A percentile compares a stretch with the other conserved stretches of the same genome.
These are phyloP conservation scores for Netelia virgata DNA, from an alignment of 2,888 invertebrate species.

Conservation along the genomic window DNA sequence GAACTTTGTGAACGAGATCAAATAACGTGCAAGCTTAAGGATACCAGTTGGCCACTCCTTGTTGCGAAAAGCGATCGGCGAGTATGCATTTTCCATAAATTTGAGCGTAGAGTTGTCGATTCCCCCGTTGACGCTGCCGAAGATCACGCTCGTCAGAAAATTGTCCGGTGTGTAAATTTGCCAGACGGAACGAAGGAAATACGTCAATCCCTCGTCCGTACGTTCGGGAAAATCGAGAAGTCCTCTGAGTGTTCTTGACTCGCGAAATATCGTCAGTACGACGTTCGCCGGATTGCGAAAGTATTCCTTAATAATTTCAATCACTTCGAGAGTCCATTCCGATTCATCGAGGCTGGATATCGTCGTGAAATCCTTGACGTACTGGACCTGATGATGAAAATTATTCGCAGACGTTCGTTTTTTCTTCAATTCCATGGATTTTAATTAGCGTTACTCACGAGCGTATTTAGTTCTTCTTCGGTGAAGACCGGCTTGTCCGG, in stretches of 20 bases:
- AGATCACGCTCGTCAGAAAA: conserved; percentile 77
- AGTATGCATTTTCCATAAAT: conserved; percentile 80
- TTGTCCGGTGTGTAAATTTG: conserved; percentile 79
- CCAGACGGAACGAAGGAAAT: conserved; percentile 87
- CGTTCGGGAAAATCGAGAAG: conserved; percentile 87
- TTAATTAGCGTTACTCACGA: conserved; percentile 82
- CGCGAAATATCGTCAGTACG: conserved; percentile 89
- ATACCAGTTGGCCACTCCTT: conserved; percentile 87
- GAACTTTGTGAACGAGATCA: no score
- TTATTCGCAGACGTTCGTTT: neutral
- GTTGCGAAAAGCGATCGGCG: conserved; percentile 85
- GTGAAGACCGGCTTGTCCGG: conserved; percentile 88
- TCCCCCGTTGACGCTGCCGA: conserved; percentile 75
- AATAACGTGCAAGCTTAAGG: conserved; percentile 67
- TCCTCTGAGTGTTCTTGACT: conserved; percentile 86
- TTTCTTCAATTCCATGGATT: neutral
- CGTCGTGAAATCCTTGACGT: conserved; percentile 89
- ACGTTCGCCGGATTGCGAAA: conserved; percentile 87
- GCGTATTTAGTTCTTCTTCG: conserved; percentile 87
- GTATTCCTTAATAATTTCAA: conserved; percentile 88
- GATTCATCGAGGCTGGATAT: conserved; percentile 90
- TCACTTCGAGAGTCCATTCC: conserved; percentile 90
- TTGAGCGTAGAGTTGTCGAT: conserved; percentile 74
- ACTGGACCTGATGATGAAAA: conserved; percentile 77
- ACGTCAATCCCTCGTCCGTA: conserved; percentile 88